phyloP scores from a whole-genome alignment of 2,888 invertebrate species.

The Agonopterix alstromeriana region DNA sequence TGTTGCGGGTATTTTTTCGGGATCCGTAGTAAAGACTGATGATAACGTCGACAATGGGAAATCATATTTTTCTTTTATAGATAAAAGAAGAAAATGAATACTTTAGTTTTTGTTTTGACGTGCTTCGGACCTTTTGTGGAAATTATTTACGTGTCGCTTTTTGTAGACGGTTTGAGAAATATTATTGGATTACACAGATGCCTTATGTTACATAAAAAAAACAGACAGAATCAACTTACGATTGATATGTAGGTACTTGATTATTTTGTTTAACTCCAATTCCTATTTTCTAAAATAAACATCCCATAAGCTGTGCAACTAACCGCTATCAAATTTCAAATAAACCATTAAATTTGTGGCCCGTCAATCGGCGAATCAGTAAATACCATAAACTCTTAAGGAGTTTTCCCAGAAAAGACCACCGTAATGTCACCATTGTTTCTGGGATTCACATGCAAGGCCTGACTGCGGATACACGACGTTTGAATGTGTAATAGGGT shows the following conservation, averaged over 20 bases:
- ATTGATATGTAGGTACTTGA: not conserved
- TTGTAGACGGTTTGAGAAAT: conserved; percentile 8
- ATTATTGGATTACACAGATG: conserved; percentile 1
- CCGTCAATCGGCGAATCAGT: conserved; percentile 53
- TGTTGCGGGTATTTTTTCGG: conserved; percentile 53
- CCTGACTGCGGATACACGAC: conserved; percentile 66
- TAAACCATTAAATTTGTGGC: conserved; percentile 34
- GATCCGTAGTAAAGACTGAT: conserved; percentile 38
- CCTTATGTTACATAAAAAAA: too few relatives aligned
- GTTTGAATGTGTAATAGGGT: conserved; percentile 67
- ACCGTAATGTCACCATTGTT: conserved; percentile 71
- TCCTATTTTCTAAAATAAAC: not conserved
- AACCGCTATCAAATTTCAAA: not conserved
- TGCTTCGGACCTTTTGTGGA: conserved; percentile 27
- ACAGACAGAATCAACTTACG: too few relatives aligned
- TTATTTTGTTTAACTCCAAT: too few relatives aligned
- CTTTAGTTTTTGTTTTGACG: conserved; percentile 38
- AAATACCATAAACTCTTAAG: conserved; percentile 62
- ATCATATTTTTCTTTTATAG: conserved; percentile 51
- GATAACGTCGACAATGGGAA: conserved; percentile 52
- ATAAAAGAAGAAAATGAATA: conserved; percentile 41
- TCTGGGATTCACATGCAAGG: conserved; percentile 59
- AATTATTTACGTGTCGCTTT: conserved; percentile 42
- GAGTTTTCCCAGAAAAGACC: conserved; percentile 69
- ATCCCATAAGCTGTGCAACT: not conserved